phyloP scores from a whole-genome alignment of 37 sponge, comb jelly and placozoan genomes.

The Spongilla lacustris region DNA sequence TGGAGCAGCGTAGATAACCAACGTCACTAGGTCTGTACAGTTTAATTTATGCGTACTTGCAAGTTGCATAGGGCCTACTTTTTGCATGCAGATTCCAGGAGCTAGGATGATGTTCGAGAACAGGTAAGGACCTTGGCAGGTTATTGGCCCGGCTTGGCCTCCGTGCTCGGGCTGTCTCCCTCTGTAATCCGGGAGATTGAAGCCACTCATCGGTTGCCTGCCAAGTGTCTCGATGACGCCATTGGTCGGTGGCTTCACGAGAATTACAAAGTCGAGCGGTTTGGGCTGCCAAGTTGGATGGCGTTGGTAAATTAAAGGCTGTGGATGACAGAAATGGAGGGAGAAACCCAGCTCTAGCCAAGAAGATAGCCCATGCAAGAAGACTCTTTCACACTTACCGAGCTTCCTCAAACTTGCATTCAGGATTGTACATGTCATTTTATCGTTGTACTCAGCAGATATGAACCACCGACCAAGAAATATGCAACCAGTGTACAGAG shows the following conservation, averaged over 20 bases:
- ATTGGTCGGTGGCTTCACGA: not conserved
- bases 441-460: no score
- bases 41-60: not conserved
- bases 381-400: no score
- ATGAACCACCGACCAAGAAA: no score
- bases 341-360: not conserved
- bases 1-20: not conserved
- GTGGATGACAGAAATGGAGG: constrained; percentile 10
- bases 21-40: not conserved
- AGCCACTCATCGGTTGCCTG: not conserved
- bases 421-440: no score
- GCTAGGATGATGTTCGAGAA: not conserved
- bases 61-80: not conserved
- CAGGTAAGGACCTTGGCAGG: not conserved
- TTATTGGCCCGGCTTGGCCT: not conserved
- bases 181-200: not conserved
- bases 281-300: constrained; percentile 21
- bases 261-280: constrained; percentile 1
- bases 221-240: not conserved
- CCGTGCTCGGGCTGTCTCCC: not conserved
- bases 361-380: not conserved
- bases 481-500: not conserved
- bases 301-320: constrained; percentile 11
- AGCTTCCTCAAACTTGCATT: no score
- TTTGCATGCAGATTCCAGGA: not conserved